Base-by-base conservation (phyloP, 1,140 invertebrate genomes). In the Pteromalus puparum region DNA sequence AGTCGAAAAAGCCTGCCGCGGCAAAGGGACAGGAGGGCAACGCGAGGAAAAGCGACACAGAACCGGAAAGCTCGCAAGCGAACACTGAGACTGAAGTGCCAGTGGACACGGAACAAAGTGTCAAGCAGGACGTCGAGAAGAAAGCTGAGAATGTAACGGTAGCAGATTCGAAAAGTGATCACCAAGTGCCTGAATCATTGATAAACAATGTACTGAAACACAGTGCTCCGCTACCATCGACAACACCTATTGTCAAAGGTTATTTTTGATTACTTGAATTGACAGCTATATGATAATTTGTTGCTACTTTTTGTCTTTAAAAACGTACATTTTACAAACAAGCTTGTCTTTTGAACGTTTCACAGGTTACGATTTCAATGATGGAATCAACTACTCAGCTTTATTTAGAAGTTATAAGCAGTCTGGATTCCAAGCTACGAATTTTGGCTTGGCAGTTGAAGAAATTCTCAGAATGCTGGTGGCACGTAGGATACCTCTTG, bases 381-480 rank as follows among this genome's bases (percentile, higher is more conserved):
- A 97, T 87, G 98, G 98, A 12, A 93, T 99, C 28, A 95, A 99
- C 91, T 99, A 99, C 92, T 94, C 96, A 87, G 95, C 95, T 89
- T 91, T 99, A 26, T 94, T 99, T 6, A 92, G 96, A 83, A 96
- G 96, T 28, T 99, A 97, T 90, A 90, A 94, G 73, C 94, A 94
- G 79, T 97, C 96, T 68, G 99, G 99, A 72, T 99, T 99, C 92
- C 99, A 99, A 95, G 98, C 99, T 1, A 99, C 98, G 0, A 98
- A 97, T 94, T 97, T 99, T 93, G 98, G 97, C 0, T 93, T 96
- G 89, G 98, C 98, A 15, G 96, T 99, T 1, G 94, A 97, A 79
- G 97, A 99, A 95, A 97, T 99, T 74, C 97, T 97, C 87, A 96
- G 95, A 95, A 99, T 99, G 98, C 95, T 99, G 67, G 93, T 95